phyloP scores from a whole-genome alignment of 2,797 vertebrate species.

The Argentina silus region DNA sequence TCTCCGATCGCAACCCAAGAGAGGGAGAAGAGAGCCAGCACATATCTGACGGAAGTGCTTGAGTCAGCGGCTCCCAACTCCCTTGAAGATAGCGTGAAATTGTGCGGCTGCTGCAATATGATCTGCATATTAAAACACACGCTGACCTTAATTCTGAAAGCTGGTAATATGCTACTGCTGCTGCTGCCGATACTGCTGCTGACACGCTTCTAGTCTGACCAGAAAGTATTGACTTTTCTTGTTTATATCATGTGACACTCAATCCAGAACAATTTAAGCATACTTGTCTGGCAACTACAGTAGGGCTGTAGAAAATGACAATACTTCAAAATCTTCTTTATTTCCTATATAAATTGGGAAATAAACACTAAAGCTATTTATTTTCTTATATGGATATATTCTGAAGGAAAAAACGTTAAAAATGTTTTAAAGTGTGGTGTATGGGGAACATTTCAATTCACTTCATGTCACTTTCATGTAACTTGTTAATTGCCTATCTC shows the following conservation, averaged over 20 bases:
- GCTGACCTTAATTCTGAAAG: constrained; percentile 63
- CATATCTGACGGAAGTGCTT: constrained; percentile 65
- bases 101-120: constrained; percentile 69
- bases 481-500: not conserved
- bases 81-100: constrained; percentile 68
- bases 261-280: not conserved
- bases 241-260: constrained; percentile 37
- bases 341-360: not conserved
- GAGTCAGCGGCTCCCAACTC: constrained; percentile 67
- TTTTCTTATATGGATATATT: too few species aligned
- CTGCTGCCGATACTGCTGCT: constrained; percentile 24
- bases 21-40: constrained; percentile 12
- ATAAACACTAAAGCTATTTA: not conserved
- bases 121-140: constrained; percentile 70
- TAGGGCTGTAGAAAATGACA: not conserved
- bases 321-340: not conserved
- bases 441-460: too few species aligned
- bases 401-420: too few species aligned
- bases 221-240: constrained; percentile 7
- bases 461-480: not conserved
- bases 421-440: not conserved
- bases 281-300: constrained; percentile 1
- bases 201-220: constrained; percentile 26
- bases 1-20: constrained; percentile 32
- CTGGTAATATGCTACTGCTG: constrained; percentile 49